A percentile compares a stretch with the other conserved stretches of the same genome.
Conservation (phyloP, 1,140 invertebrate genomes). For the Temnothorax longispinosus region DNA sequence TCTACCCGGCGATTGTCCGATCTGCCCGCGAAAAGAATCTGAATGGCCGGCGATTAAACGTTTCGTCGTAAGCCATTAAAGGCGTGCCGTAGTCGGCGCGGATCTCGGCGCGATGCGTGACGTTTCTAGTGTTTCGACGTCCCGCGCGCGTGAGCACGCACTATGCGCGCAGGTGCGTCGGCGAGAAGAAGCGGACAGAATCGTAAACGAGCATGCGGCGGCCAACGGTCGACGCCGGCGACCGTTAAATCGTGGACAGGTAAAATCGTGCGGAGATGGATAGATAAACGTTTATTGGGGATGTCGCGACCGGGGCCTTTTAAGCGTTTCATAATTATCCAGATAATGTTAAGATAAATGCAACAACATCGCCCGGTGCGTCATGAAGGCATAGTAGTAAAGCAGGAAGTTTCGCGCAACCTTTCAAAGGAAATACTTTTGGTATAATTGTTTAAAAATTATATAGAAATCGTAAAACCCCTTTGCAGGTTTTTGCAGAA, state of each 20-base stretch:
- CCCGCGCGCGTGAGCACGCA: constrained; percentile 12
- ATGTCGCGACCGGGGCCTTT: constrained; percentile 35
- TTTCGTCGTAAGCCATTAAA: constrained; percentile 64
- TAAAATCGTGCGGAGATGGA: constrained; percentile 44
- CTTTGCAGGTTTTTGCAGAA: neutral
- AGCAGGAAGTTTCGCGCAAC: neutral
- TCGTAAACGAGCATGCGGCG: constrained; percentile 43
- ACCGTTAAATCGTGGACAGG: constrained; percentile 45
- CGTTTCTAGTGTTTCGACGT: constrained; percentile 19
- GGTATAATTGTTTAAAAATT: neutral
- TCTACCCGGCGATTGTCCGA: constrained; percentile 46
- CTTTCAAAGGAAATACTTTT: neutral
- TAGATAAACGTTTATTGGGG: constrained; percentile 56
- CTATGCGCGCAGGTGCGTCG: constrained; percentile 24
- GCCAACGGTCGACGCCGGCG: constrained; percentile 23
- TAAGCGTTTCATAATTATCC: constrained; percentile 49
- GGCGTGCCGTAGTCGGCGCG: constrained; percentile 2
- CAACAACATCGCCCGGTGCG: neutral
- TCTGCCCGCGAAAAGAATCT: constrained; percentile 56
- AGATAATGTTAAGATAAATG: constrained; percentile 42
- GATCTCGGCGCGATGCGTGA: constrained; percentile 10
- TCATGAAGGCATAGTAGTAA: neutral
- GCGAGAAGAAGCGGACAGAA: constrained; percentile 14
- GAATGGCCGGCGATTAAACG: constrained; percentile 65
- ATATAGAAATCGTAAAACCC: neutral